Evolutionary conservation across 2,113 vertebrate genomes (phyloP).

Genomic region (Alaudala cheleensis): DNA sequence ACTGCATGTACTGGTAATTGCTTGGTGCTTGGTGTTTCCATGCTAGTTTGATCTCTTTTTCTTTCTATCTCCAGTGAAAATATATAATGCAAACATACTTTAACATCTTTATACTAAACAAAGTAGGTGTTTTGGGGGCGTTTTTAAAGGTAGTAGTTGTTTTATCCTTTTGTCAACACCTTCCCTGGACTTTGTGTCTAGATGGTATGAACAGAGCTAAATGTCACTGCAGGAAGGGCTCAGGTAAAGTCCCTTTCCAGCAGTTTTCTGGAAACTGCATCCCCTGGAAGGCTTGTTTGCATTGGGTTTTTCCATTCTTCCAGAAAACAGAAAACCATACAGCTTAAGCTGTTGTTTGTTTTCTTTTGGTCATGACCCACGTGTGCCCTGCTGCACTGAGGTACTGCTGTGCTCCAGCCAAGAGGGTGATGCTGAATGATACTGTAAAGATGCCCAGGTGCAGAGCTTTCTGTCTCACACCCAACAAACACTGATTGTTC

Average conservation of each 20-base stretch:
- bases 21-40: not conserved
- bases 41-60: not conserved
- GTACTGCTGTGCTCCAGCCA: not conserved
- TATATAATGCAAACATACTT: not conserved
- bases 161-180: not conserved
- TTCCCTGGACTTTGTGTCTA: not conserved
- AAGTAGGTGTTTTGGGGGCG: not conserved
- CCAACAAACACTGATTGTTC: not conserved
- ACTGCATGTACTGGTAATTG: not conserved
- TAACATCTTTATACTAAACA: not conserved
- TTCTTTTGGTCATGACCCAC: not conserved
- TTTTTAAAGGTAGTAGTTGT: not conserved
- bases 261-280: not conserved
- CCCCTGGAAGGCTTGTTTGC: not conserved
- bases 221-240: not conserved
- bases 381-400: not conserved
- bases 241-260: not conserved
- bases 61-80: not conserved
- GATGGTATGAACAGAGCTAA: not conserved
- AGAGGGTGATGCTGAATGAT: not conserved
- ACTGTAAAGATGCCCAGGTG: not conserved
- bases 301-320: not conserved
- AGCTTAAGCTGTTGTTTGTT: not conserved
- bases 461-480: not conserved
- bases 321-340: not conserved